Base-by-base conservation (phyloP, 2,797 vertebrate species). In the Loris lydekkerianus region DNA sequence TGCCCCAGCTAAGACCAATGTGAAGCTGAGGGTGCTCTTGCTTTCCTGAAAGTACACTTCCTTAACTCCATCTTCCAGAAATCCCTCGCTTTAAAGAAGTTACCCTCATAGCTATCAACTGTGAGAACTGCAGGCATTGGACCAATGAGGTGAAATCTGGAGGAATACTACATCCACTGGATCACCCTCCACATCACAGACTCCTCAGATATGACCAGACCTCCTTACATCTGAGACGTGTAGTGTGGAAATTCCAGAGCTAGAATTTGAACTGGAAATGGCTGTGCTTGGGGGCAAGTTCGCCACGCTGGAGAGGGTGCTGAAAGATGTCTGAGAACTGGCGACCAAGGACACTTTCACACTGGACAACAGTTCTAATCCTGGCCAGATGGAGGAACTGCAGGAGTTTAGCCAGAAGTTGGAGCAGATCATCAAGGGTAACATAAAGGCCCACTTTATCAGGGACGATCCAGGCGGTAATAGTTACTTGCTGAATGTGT, bases 81-180 rank as follows among this genome's bases (percentile, higher is more conserved):
- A 99, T 99, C 97, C 99, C 99, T 0, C 99, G 99, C 98, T 99
- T 99, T 97, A 99, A 99, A 96, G 99, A 99, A 46, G 99, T 99
- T 76, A 98, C 99, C 93, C 99, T 99, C 98, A 99, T 99, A 99
- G 99, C 99, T 63, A 99, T 99, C 0, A 99, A 99, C 98, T 99
- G 99, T 0, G 99, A 99, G 93, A 98, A 97, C 92, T 99, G 99
- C 0, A 99, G 99, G 80, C 99, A 99, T 97, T 99, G 99, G 86
- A 99, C 99, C n/a, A 99, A 99, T 0, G 99, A 99, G 98, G 99
- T 99, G 75, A 99, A 99, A 85, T 99, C 99, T 0, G 99, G 99
- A 34, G 99, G 99, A 0, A 99, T 99, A 0, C 99, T 99, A 0
- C 99, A 99, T 73, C 97, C 98, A 0, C 97, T 98, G 37, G 99